phyloP scores from a whole-genome alignment of 2,888 invertebrate species.

The Chalcis sispes region DNA sequence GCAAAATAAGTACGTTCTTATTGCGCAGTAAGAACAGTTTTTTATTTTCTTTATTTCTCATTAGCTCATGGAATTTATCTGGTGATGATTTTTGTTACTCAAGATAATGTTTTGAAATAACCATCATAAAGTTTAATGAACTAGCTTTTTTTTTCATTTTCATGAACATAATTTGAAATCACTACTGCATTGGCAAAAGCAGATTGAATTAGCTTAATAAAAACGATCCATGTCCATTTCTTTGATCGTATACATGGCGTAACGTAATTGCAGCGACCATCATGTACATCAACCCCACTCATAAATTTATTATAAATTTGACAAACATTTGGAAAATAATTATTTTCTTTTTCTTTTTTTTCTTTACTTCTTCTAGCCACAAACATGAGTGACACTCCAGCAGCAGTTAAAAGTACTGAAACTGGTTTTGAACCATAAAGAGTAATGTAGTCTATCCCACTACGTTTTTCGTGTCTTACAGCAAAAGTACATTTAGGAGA shows the following conservation, averaged over 20 bases:
- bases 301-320: constrained; percentile 16
- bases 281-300: constrained; percentile 18
- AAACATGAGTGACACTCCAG: constrained; percentile 20
- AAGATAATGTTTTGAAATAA: constrained; percentile 20
- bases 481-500: constrained; percentile 35
- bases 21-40: constrained; percentile 17
- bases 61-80: not conserved
- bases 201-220: constrained; percentile 36
- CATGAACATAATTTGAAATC: constrained; percentile 41
- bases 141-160: constrained; percentile 34
- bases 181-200: constrained; percentile 45
- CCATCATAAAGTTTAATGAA: constrained; percentile 37
- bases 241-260: constrained; percentile 14
- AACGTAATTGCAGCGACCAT: constrained; percentile 13
- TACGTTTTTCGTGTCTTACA: constrained; percentile 36
- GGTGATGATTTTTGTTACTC: not conserved
- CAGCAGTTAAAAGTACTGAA: constrained; percentile 34
- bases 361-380: constrained; percentile 11
- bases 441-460: constrained; percentile 39
- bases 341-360: constrained; percentile 20
- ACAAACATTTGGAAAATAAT: constrained; percentile 18
- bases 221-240: too few species aligned
- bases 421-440: constrained; percentile 27
- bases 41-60: not conserved
- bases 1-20: constrained; percentile 9